These are phyloP conservation scores for Ganaspis sp. DNA, from an alignment of 1,140 invertebrate species.

Conservation along the genomic window DNA sequence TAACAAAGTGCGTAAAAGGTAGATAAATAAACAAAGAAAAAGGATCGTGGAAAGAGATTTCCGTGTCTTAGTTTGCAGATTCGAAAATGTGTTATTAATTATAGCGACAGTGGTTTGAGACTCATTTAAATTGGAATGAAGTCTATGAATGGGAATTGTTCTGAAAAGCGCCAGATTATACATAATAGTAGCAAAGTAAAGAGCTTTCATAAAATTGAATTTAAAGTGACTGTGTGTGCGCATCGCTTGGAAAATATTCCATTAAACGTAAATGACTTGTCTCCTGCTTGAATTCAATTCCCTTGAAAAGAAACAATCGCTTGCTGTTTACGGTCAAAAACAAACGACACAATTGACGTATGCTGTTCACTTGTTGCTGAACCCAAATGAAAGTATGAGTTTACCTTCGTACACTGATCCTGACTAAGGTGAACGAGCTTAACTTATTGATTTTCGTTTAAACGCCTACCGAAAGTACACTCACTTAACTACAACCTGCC, in stretches of 20 bases:
- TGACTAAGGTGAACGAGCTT: constrained; percentile 20
- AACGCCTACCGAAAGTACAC: not conserved
- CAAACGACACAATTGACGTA: constrained; percentile 4
- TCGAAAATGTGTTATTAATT: too few relatives aligned
- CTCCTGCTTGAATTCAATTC: constrained; percentile 24
- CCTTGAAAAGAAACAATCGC: constrained; percentile 14
- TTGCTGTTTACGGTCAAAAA: not conserved
- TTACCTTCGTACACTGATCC: constrained; percentile 15
- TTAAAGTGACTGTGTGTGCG: not conserved
- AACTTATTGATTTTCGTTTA: constrained; percentile 27
- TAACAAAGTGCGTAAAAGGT: too few relatives aligned
- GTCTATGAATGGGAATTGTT: not conserved
- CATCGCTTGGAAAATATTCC: constrained; percentile 18
- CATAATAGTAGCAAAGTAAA: not conserved
- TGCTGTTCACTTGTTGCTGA: constrained; percentile 23
- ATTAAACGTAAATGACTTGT: constrained; percentile 17
- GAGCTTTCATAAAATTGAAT: constrained; percentile 18
- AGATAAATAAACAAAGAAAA: too few relatives aligned
- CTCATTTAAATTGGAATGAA: not conserved
- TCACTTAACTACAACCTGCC: not conserved
- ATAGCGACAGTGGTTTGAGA: not conserved
- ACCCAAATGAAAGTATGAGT: constrained; percentile 17
- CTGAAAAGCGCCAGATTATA: not conserved
- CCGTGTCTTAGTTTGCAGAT: too few relatives aligned
- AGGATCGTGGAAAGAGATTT: too few relatives aligned